Percentiles rank a stretch among this genome's conserved stretches.
These are phyloP conservation scores for Melanostoma scalare DNA, from an alignment of 2,888 invertebrate genomes.

Conservation along the genomic window DNA sequence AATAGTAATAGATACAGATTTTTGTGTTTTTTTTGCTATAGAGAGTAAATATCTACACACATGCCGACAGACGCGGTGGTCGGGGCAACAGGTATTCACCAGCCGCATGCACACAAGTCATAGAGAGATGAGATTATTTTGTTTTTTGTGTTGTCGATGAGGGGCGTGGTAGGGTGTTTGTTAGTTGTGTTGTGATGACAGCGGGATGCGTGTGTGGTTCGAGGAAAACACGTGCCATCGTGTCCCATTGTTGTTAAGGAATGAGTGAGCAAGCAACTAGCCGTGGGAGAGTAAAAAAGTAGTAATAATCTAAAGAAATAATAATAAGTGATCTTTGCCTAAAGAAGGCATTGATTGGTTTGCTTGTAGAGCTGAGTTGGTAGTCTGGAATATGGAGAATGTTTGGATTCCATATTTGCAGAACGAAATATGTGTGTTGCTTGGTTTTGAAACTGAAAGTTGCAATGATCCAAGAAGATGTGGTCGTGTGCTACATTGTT, in stretches of 20 bases:
- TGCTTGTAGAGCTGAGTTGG: slow-evolving; percentile 7
- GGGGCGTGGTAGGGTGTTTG: slow-evolving; percentile 58
- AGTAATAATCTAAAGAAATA: slow-evolving; percentile 27
- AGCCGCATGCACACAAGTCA: slow-evolving; percentile 52
- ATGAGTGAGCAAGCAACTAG: slow-evolving; percentile 44
- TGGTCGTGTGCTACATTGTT: neutral
- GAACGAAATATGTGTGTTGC: neutral
- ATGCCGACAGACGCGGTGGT: slow-evolving; percentile 43
- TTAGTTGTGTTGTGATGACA: slow-evolving; percentile 32
- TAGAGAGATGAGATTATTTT: slow-evolving; percentile 57
- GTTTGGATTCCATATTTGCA: slow-evolving; percentile 35
- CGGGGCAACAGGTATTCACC: slow-evolving; percentile 53
- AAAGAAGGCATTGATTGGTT: slow-evolving; percentile 29
- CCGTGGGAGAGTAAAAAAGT: slow-evolving; percentile 17
- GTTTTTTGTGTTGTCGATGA: slow-evolving; percentile 34
- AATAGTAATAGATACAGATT: slow-evolving; percentile 67
- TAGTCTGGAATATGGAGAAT: slow-evolving; percentile 39
- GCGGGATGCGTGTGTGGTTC: slow-evolving; percentile 51
- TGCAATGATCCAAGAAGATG: neutral
- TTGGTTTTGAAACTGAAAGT: slow-evolving; percentile 32
- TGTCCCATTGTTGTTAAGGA: slow-evolving; percentile 68
- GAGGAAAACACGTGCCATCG: slow-evolving; percentile 70
- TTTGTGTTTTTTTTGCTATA: neutral
- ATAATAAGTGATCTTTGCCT: slow-evolving; percentile 54
- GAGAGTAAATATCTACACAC: slow-evolving; percentile 31